phyloP scores from a whole-genome alignment of 2,888 invertebrate genomes.

The Diarsia brunnea region DNA sequence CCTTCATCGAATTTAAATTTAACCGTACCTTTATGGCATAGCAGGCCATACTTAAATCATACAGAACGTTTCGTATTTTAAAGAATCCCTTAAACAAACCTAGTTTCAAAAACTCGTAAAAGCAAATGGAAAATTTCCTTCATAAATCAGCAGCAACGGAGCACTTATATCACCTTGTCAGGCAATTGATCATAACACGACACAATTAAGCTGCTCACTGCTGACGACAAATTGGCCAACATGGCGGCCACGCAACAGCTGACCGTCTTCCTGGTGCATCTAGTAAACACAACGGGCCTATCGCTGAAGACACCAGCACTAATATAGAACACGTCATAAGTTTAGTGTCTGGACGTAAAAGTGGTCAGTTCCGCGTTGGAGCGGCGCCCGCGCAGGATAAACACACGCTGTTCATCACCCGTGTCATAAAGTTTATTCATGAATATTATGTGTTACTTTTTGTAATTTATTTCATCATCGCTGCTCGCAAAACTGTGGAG shows the following conservation, averaged over 20 bases:
- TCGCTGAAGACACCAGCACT: slow-evolving; percentile 25
- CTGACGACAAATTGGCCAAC: slow-evolving; percentile 18
- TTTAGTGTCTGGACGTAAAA: slow-evolving; percentile 50
- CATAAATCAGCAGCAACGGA: not conserved
- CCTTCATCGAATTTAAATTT: no score
- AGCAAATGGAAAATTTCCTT: not conserved
- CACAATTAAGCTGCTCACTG: slow-evolving; percentile 17
- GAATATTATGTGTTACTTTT: slow-evolving; percentile 17
- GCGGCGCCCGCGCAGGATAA: slow-evolving; percentile 64
- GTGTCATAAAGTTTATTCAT: slow-evolving; percentile 56
- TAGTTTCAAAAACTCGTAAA: not conserved
- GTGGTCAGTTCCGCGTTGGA: slow-evolving; percentile 70
- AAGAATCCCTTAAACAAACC: not conserved
- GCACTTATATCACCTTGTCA: slow-evolving; percentile 8
- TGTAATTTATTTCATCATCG: not conserved
- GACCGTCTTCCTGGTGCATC: slow-evolving; percentile 18
- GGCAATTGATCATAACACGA: slow-evolving; percentile 15
- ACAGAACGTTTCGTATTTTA: no score
- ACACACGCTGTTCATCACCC: slow-evolving; percentile 49
- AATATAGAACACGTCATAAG: slow-evolving; percentile 50
- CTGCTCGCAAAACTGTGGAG: not conserved
- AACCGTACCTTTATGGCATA: no score
- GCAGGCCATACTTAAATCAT: no score
- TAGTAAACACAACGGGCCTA: slow-evolving; percentile 10
- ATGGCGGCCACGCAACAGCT: slow-evolving; percentile 31